Evolutionary conservation across 2,113 vertebrate species (phyloP).

Genomic region (Saiga tatarica): DNA sequence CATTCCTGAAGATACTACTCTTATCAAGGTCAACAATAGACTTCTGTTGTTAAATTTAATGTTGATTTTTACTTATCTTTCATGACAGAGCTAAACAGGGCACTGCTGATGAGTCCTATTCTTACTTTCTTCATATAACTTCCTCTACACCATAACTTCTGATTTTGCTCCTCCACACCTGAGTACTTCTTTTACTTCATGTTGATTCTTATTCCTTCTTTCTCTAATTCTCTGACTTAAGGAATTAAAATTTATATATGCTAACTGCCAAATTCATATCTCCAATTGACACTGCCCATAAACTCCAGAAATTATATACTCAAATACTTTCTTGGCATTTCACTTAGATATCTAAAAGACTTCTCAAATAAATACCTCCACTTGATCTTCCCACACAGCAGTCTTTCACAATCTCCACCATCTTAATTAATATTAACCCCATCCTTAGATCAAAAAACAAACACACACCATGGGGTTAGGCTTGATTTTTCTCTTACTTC

Average conservation of each 20-base stretch:
- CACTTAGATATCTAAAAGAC: neutral
- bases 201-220: neutral
- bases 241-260: neutral
- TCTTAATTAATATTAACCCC: neutral
- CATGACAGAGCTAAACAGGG: neutral
- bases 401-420: neutral
- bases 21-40: neutral
- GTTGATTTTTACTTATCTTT: neutral
- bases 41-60: neutral
- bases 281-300: neutral
- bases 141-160: neutral
- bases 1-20: neutral
- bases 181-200: neutral
- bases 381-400: neutral
- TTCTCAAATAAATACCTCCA: neutral
- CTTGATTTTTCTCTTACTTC: neutral
- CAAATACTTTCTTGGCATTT: neutral
- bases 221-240: neutral
- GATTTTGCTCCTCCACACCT: neutral
- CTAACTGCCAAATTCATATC: neutral
- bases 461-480: neutral
- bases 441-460: neutral
- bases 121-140: neutral
- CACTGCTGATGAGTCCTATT: neutral
- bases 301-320: neutral